phyloP scores from a whole-genome alignment of 2,888 invertebrate species.

The Chorisops tibialis region DNA sequence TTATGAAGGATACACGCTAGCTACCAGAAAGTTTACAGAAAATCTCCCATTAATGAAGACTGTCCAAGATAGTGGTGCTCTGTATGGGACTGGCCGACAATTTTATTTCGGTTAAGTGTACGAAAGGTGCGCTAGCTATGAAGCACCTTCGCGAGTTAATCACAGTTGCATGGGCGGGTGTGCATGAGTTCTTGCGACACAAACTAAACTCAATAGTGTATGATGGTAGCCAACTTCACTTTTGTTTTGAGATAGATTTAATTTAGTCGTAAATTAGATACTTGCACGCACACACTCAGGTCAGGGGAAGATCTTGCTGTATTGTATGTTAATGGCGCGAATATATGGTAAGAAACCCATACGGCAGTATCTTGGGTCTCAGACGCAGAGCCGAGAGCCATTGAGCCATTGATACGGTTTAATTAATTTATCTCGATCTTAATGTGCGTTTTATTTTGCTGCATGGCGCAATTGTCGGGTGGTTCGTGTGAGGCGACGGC shows the following conservation, averaged over 20 bases:
- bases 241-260: constrained; percentile 32
- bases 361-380: neutral
- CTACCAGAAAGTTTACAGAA: too few species aligned
- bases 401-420: constrained; percentile 30
- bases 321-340: constrained; percentile 20
- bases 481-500: constrained; percentile 16
- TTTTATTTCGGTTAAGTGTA: too few species aligned
- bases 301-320: constrained; percentile 10
- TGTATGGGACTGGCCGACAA: too few species aligned
- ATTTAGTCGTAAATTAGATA: constrained; percentile 33
- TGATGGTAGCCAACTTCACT: constrained; percentile 30
- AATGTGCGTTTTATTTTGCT: constrained; percentile 28
- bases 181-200: too few species aligned
- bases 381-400: neutral
- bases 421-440: constrained; percentile 34
- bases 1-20: too few species aligned
- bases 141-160: too few species aligned
- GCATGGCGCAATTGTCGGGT: constrained; percentile 15
- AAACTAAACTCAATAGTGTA: too few species aligned
- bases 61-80: constrained; percentile 17
- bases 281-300: constrained; percentile 26
- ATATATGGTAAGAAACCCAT: neutral
- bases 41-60: constrained; percentile 24
- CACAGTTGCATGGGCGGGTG: too few species aligned
- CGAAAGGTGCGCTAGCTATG: too few species aligned